A percentile compares a stretch with the other conserved stretches of the same genome.
These are phyloP conservation scores for Cyclophora albipunctata DNA, from an alignment of 2,888 invertebrate genomes.

Conservation along the genomic window DNA sequence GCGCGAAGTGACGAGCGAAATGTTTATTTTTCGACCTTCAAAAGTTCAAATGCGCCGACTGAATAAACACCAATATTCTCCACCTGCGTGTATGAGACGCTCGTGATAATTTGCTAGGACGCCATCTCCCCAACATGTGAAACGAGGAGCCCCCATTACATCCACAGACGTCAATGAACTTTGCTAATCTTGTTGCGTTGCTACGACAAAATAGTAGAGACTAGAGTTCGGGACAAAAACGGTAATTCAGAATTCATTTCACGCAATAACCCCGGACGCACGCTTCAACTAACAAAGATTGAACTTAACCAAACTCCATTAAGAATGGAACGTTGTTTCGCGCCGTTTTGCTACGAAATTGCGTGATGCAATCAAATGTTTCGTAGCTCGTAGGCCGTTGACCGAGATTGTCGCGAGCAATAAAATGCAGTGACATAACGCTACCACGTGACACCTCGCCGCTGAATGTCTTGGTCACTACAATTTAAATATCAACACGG, in stretches of 20 bases:
- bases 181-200: conserved; percentile 51
- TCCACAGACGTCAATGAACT: conserved; percentile 66
- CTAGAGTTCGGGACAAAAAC: conserved; percentile 30
- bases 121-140: conserved; percentile 19
- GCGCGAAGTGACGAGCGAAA: conserved; percentile 23
- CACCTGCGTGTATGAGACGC: conserved; percentile 64
- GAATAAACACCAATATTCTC: conserved; percentile 55
- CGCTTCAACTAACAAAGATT: conserved; percentile 39
- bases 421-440: conserved; percentile 37
- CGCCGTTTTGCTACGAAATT: conserved; percentile 29
- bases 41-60: conserved; percentile 58
- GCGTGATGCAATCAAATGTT: conserved; percentile 31
- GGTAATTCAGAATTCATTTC: conserved; percentile 41
- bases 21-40: conserved; percentile 67
- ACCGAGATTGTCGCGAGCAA: conserved; percentile 31
- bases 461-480: conserved; percentile 22
- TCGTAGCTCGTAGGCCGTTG: conserved; percentile 32
- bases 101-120: conserved; percentile 53
- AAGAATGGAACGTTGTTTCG: conserved; percentile 35
- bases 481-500: conserved; percentile 7
- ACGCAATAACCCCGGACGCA: conserved; percentile 32
- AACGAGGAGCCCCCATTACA: neutral
- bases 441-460: conserved; percentile 18
- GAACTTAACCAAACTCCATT: conserved; percentile 38
- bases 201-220: conserved; percentile 13